A percentile compares a stretch with the other conserved stretches of the same genome.
phyloP scores from a whole-genome alignment of 2,797 vertebrate genomes.

The Tarsius wallacei region DNA sequence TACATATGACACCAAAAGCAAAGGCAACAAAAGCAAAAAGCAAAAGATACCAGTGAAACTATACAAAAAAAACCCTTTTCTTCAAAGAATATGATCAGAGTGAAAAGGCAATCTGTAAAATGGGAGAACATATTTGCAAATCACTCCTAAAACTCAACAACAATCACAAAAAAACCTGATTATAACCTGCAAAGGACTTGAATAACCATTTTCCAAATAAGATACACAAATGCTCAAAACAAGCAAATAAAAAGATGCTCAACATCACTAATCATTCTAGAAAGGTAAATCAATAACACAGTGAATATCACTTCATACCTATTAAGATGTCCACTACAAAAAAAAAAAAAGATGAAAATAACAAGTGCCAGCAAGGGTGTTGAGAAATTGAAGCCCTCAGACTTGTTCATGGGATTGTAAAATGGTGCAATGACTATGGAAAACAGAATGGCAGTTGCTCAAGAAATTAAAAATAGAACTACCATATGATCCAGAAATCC shows the following conservation, averaged over 20 bases:
- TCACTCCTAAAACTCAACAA: conserved; percentile 3
- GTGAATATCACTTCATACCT: background rate
- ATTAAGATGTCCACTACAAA: background rate
- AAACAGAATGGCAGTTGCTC: background rate
- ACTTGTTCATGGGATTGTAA: background rate
- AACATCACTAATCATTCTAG: background rate
- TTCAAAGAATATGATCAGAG: conserved; percentile 42
- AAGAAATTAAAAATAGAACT: background rate
- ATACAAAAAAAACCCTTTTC: conserved; percentile 8
- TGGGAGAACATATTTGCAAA: background rate
- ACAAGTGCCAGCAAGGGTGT: background rate
- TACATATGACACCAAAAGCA: background rate
- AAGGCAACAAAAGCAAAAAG: background rate
- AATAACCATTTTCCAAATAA: background rate
- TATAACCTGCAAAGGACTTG: background rate
- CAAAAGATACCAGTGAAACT: background rate
- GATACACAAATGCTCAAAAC: background rate
- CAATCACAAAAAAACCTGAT: background rate
- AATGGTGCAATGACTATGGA: background rate
- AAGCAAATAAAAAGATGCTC: background rate
- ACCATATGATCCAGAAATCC: background rate
- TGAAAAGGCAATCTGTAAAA: background rate
- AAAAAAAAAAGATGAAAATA: background rate
- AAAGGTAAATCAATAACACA: background rate
- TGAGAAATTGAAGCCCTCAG: background rate